Percentiles rank a stretch among this genome's conserved stretches.
Conservation (phyloP, 2,113 vertebrate genomes). For the Pardalotus punctatus region DNA sequence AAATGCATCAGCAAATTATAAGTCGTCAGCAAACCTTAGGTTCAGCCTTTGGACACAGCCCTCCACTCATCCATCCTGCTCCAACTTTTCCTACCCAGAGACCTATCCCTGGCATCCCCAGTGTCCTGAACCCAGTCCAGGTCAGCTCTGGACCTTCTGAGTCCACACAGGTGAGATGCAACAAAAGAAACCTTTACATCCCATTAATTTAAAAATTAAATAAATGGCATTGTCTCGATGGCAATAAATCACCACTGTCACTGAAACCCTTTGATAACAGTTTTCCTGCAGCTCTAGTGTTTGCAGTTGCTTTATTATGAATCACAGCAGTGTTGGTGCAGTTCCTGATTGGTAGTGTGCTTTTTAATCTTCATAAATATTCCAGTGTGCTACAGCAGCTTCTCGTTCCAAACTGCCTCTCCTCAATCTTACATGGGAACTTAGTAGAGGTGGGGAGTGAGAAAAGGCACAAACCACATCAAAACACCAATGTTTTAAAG, state of each 20-base stretch:
- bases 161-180: constrained; percentile 87
- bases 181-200: not conserved
- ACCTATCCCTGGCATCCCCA: constrained; percentile 88
- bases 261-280: not conserved
- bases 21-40: constrained; percentile 90
- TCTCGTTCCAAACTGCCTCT: not conserved
- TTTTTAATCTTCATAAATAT: constrained; percentile 21
- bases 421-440: not conserved
- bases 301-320: constrained; percentile 3
- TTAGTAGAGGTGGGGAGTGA: not conserved
- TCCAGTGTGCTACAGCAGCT: not conserved
- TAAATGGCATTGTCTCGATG: not conserved
- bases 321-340: not conserved
- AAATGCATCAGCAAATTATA: constrained; percentile 95
- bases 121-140: constrained; percentile 86
- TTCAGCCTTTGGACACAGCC: constrained; percentile 96
- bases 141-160: constrained; percentile 86
- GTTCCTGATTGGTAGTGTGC: not conserved
- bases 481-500: not conserved
- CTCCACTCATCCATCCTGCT: constrained; percentile 93
- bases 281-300: not conserved
- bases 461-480: not conserved
- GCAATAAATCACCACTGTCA: not conserved
- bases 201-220: constrained; percentile 56
- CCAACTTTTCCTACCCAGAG: constrained; percentile 93